Evolutionary conservation across 2,113 vertebrate species (phyloP).

Genomic region (Pterophyllum scalare): DNA sequence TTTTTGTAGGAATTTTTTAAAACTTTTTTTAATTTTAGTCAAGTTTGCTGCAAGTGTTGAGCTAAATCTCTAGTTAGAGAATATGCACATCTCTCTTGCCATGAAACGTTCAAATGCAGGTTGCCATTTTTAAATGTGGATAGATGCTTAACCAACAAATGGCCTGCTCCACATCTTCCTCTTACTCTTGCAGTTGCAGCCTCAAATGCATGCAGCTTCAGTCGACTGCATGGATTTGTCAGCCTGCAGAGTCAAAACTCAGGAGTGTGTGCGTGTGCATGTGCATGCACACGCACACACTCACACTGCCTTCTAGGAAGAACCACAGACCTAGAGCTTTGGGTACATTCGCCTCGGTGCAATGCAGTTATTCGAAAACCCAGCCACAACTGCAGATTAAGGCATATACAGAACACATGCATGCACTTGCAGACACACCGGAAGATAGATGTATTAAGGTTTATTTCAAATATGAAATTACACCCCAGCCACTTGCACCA

Average conservation of each 20-base stretch:
- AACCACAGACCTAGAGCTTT: slow-evolving; percentile 76
- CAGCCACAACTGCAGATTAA: slow-evolving; percentile 69
- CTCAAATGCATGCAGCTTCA: slow-evolving; percentile 17
- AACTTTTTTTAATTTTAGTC: neutral
- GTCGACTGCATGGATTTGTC: slow-evolving; percentile 24
- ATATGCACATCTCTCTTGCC: neutral
- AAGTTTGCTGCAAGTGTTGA: neutral
- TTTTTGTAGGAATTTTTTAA: neutral
- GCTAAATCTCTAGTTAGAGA: neutral
- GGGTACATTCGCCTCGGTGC: slow-evolving; percentile 71
- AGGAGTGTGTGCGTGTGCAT: neutral
- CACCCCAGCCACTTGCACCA: neutral
- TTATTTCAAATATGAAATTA: slow-evolving; percentile 25
- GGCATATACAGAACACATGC: slow-evolving; percentile 36
- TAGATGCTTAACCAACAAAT: slow-evolving; percentile 5
- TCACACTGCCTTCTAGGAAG: slow-evolving; percentile 81
- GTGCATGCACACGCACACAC: neutral
- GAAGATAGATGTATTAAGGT: slow-evolving; percentile 6
- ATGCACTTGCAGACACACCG: slow-evolving; percentile 5
- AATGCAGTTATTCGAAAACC: slow-evolving; percentile 71
- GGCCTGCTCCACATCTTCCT: neutral
- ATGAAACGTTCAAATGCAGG: neutral
- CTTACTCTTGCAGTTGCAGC: slow-evolving; percentile 12
- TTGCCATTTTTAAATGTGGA: neutral
- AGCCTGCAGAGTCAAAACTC: slow-evolving; percentile 43